Evolutionary conservation across 2,888 invertebrate genomes (phyloP), one percentile per base, ranked within the genome.

Genomic region (Hanleya hanleyi): DNA sequence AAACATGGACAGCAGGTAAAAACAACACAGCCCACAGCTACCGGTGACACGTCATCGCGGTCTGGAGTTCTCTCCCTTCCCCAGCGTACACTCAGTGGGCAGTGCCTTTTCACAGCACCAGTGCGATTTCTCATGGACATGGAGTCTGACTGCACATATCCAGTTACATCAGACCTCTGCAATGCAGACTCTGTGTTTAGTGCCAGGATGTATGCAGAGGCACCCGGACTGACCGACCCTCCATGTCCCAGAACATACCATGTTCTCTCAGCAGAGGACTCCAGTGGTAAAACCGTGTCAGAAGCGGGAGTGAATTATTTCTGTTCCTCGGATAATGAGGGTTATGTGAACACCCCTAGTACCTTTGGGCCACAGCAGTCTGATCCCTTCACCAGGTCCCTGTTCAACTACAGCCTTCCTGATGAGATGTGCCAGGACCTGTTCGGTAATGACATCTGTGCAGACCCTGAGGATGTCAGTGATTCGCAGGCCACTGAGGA

Each of bases 101-200:
- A 80, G 38, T 88, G 88, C 69, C 74, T 84, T 1, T 71, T 73
- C 4, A 81, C 83, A 0, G 81, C 85, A 4, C 88, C 88, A 7
- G 84, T 89, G 5, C 79, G 76, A 1, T 89, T 81, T 73, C 81
- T 88, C 36, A 71, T 70, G 5, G 82, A 88, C 64, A 32, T 81
- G 0, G 72, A 80, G 26, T 74, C 79, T 18, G 67, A 77, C 32
- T 89, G 89, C 74, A 76, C 77, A 6, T 76, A 77, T 37, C 61
- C 69, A 7, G 70, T 87, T 66, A 81, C 83, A 9, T 49, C 57
- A 5, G 75, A 70, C 5, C 61, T 80, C 12, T 89, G 88, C 68
- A 61, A 69, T 0, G 35, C 66, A 0, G 62, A 77, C 18, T 82
- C 85, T 6, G 71, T 79, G 0, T 79, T 88, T n/a, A 89, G 84